Base-by-base conservation (phyloP, 2,113 vertebrate species). In the Rhodinocichla rosea region DNA sequence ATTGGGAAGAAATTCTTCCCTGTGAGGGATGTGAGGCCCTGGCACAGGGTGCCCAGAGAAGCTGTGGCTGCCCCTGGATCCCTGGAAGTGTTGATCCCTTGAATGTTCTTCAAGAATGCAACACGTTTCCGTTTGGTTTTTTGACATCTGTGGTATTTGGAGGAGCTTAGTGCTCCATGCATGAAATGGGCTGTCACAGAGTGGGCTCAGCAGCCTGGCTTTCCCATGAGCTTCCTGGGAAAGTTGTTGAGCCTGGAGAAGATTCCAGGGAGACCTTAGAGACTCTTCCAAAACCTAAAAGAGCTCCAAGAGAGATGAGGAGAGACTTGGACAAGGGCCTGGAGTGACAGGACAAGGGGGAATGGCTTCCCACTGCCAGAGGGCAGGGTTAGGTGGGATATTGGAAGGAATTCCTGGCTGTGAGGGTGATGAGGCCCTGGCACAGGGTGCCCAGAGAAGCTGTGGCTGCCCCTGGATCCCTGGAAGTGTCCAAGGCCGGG, bases 401-500 rank as follows among this genome's bases (percentile, higher is more conserved):
- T 4, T 40, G 27, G 45, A n/a, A 12, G 11, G 6, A 60, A 68
- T 47, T 53, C 0, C 4, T 52, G 0, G 0, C 62, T 60, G 7
- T 7, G 69, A 40, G 28, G 16, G 11, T 26, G 39, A 3, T 0
- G 4, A 35, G 13, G 13, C 45, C 39, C 39, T 75, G 62, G 39
- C 45, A 60, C 24, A 60, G 60, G 22, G 3, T 67, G 10, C 7
- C 53, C 45, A 39, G 20, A 82, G 37, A 2, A 55, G 39, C 62
- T 75, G 87, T 53, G 78, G 28, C 39, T 89, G 33, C 11, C 20
- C 28, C 45, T 52, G 65, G 24, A 82, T 68, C 62, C 30, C 35
- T 89, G 47, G 47, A 1, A 49, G 6, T 35, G 63, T 20, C 0
- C 40, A 0, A 42, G 40, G 26, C 12, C 17, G 9, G 24, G 2